Conservation (phyloP, 2,797 vertebrate species). For the Tarsius wallacei region DNA sequence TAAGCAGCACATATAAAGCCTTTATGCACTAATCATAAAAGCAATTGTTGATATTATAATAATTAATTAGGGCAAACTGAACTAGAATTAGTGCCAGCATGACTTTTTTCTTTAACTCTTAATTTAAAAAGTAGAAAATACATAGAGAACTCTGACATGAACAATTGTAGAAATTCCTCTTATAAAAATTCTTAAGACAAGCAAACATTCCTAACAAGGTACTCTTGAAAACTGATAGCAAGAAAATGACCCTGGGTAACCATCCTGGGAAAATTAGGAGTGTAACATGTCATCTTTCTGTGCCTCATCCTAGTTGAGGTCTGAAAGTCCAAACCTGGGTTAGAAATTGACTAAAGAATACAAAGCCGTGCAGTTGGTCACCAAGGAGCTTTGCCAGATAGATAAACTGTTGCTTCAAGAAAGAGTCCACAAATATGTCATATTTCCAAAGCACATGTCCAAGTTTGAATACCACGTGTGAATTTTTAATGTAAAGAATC, state of each 20-base stretch:
- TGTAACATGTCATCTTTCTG: background rate
- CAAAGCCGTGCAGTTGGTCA: background rate
- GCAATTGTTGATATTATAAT: background rate
- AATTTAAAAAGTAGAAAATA: background rate
- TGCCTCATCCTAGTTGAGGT: background rate
- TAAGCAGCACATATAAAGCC: background rate
- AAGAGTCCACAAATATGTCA: background rate
- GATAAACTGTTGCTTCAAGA: background rate
- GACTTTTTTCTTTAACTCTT: background rate
- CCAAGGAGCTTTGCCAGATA: constrained; percentile 24
- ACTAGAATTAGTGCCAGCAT: background rate
- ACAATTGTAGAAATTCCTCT: background rate
- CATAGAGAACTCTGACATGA: background rate
- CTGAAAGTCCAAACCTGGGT: background rate
- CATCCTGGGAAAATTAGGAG: background rate
- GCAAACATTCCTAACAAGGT: background rate
- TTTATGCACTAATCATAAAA: background rate
- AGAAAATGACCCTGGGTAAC: background rate
- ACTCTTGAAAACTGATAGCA: constrained; percentile 20
- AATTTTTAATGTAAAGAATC: constrained; percentile 30
- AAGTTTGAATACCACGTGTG: background rate
- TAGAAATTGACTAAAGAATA: constrained; percentile 58
- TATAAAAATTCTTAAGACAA: constrained; percentile 44
- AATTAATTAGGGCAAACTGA: background rate
- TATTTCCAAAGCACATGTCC: background rate